These are phyloP conservation scores for Gobiocypris rarus DNA, from an alignment of 2,113 vertebrate genomes.

Conservation along the genomic window DNA sequence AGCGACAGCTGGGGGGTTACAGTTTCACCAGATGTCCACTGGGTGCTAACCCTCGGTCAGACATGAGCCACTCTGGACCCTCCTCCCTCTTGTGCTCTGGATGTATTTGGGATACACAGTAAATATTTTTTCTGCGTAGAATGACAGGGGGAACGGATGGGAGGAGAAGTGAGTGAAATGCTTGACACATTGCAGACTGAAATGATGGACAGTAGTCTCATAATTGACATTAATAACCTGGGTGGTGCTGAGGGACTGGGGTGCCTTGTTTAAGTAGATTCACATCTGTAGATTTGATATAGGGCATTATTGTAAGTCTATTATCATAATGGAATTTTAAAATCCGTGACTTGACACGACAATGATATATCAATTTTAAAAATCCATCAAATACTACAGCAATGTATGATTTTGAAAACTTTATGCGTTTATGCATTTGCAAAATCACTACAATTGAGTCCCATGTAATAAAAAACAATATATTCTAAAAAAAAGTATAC, in stretches of 20 bases:
- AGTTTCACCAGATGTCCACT: constrained; percentile 90
- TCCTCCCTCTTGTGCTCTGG: constrained; percentile 39
- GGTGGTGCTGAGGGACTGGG: constrained; percentile 47
- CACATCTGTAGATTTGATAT: constrained; percentile 64
- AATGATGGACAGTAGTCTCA: constrained; percentile 62
- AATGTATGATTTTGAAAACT: too few species aligned
- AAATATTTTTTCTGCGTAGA: constrained; percentile 68
- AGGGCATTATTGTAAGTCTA: constrained; percentile 10
- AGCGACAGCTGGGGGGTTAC: constrained; percentile 89
- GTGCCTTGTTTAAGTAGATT: constrained; percentile 53
- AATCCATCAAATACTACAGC: background rate
- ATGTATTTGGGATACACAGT: constrained; percentile 66
- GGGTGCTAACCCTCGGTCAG: constrained; percentile 79
- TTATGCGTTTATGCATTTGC: too few species aligned
- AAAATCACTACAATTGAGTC: too few species aligned
- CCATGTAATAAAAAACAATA: too few species aligned
- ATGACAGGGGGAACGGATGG: constrained; percentile 32
- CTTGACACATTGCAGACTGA: constrained; percentile 46
- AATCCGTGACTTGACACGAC: background rate
- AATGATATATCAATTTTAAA: background rate
- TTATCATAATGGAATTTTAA: background rate
- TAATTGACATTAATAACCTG: constrained; percentile 57
- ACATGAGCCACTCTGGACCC: constrained; percentile 51
- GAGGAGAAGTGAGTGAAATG: constrained; percentile 56
- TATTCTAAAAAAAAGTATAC: too few species aligned